These are phyloP conservation scores for Poliocrania exsul DNA, from an alignment of 2,797 vertebrate species.

Conservation along the genomic window DNA sequence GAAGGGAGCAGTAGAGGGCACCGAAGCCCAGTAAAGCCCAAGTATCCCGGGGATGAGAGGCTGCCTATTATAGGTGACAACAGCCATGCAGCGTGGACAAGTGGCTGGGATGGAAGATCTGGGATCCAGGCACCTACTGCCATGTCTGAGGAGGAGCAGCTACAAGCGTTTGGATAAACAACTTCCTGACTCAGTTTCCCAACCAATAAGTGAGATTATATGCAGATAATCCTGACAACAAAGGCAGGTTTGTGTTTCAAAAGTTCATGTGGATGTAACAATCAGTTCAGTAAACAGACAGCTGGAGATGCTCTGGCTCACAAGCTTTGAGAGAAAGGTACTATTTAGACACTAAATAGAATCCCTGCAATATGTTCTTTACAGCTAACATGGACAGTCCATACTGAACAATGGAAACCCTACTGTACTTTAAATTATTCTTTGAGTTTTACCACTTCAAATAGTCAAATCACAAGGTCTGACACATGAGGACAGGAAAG, in stretches of 20 bases:
- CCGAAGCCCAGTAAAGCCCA: conserved; percentile 53
- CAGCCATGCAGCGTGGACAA: not conserved
- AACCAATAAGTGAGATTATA: not conserved
- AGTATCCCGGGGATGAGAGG: not conserved
- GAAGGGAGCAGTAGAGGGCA: conserved; percentile 55
- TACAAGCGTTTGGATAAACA: not conserved
- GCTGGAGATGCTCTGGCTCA: not conserved
- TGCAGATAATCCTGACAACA: not conserved
- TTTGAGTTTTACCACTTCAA: not conserved
- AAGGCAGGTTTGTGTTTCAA: not conserved
- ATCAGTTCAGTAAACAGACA: not conserved
- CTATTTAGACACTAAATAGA: not conserved
- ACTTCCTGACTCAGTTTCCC: not conserved
- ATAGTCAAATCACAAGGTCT: not conserved
- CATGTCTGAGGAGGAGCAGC: not conserved
- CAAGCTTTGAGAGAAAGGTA: not conserved
- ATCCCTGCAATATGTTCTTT: not conserved
- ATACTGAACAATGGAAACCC: not conserved
- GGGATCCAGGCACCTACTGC: not conserved
- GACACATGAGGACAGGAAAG: not conserved
- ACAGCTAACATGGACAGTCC: not conserved
- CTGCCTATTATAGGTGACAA: not conserved
- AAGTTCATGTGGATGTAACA: not conserved
- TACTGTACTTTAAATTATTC: not conserved
- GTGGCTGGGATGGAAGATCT: not conserved